Percentiles rank a stretch among this genome's conserved stretches.
Evolutionary conservation across 2,888 invertebrate species (phyloP).

Genomic region (Drosophila melanosoma): DNA sequence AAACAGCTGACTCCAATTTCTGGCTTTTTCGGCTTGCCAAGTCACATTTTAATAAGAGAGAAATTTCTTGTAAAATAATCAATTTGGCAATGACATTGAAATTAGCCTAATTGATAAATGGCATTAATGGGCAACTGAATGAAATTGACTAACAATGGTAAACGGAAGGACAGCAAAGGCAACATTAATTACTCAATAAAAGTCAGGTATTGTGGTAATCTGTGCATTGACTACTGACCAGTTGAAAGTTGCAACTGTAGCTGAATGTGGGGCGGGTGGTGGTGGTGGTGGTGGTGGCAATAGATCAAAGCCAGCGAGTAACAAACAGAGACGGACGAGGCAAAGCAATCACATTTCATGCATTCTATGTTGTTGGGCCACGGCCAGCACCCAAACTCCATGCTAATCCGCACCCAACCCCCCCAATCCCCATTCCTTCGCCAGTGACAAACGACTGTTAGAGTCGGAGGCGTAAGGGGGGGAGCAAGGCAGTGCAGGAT

Average conservation of each 20-base stretch:
- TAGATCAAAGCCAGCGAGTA: slow-evolving; percentile 64
- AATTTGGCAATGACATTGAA: slow-evolving; percentile 32
- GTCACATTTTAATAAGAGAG: neutral
- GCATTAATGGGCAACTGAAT: slow-evolving; percentile 9
- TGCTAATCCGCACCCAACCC: slow-evolving; percentile 3
- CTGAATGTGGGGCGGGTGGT: neutral
- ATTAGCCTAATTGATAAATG: slow-evolving; percentile 48
- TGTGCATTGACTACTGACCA: neutral
- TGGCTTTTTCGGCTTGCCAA: slow-evolving; percentile 15
- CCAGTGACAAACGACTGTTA: slow-evolving; percentile 41
- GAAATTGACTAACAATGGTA: slow-evolving; percentile 24
- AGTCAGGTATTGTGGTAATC: slow-evolving; percentile 36
- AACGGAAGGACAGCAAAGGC: slow-evolving; percentile 12
- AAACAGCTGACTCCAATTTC: slow-evolving; percentile 32
- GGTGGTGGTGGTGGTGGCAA: slow-evolving; percentile 1
- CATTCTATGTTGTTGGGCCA: slow-evolving; percentile 37
- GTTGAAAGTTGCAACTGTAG: neutral
- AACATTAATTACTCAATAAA: slow-evolving; percentile 68
- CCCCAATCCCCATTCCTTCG: neutral
- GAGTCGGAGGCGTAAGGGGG: neutral
- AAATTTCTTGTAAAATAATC: slow-evolving; percentile 5
- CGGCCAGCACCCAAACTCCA: slow-evolving; percentile 8
- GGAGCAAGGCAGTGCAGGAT: neutral
- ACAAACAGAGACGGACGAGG: slow-evolving; percentile 25
- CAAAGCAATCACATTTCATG: slow-evolving; percentile 66